A percentile compares a stretch with the other conserved stretches of the same genome.
phyloP scores from a whole-genome alignment of 2,888 invertebrate species.

The Bhutanitis thaidina region DNA sequence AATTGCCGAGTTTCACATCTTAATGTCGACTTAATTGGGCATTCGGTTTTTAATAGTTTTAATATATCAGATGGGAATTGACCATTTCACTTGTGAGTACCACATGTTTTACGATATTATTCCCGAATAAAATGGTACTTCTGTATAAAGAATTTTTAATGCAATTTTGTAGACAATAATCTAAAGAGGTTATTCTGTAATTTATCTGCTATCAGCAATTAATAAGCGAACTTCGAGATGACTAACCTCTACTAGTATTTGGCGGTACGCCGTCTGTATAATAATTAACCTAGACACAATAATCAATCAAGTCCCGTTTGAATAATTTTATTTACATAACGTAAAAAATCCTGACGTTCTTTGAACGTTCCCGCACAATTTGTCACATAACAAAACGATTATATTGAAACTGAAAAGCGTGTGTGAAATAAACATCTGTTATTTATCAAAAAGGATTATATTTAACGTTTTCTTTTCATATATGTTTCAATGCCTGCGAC shows the following conservation, averaged over 20 bases:
- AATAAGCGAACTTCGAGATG: constrained; percentile 6
- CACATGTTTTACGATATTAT: background rate
- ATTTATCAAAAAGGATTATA: too few relatives aligned
- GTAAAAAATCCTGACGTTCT: constrained; percentile 14
- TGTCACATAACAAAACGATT: background rate
- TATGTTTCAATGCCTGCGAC: too few relatives aligned
- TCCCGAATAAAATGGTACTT: too few relatives aligned
- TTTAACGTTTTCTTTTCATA: too few relatives aligned
- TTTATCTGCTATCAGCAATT: constrained; percentile 1
- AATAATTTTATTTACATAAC: constrained; percentile 9
- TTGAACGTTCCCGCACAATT: constrained; percentile 15
- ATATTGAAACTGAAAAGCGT: too few relatives aligned
- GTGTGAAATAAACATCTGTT: too few relatives aligned
- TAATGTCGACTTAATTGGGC: constrained; percentile 41
- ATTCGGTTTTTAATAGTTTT: constrained; percentile 27
- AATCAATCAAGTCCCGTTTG: constrained; percentile 13
- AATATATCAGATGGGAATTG: constrained; percentile 20
- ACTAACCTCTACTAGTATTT: constrained; percentile 4
- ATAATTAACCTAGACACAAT: constrained; percentile 9
- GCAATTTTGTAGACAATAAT: background rate
- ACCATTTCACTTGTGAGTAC: constrained; percentile 13
- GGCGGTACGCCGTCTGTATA: constrained; percentile 11
- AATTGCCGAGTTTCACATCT: constrained; percentile 44
- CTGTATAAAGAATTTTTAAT: too few relatives aligned
- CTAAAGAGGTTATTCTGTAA: background rate